Base-by-base conservation (phyloP, 2,113 vertebrate genomes). In the Pangasianodon gigas region DNA sequence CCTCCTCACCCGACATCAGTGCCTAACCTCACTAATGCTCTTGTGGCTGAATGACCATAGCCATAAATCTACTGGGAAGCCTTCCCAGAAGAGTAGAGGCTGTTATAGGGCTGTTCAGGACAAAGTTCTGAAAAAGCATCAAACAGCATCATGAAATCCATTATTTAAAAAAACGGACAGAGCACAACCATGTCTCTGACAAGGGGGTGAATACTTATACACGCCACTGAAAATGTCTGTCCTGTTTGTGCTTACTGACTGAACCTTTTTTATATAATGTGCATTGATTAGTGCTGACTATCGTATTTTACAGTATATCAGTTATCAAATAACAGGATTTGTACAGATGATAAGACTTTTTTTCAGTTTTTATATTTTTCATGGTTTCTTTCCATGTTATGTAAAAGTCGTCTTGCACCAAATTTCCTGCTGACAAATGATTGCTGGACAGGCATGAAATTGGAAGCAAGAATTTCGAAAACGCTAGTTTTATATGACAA, bases 371-470 rank as follows among this genome's bases (percentile, higher is more conserved):
- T 13, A 69, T 44, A 24, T 24, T 77, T 77, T 77, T 71, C 14
- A 14, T 6, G 19, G 6, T 75, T 44, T 26, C 75, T 79, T 79
- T 48, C 44, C 3, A 51, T 51, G 46, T 79, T 48, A 79, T 79
- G 46, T 80, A 29, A 80, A 80, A 79, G 71, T 54, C 51, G 69
- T 69, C 60, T 41, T 67, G 60, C 10, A 24, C 54, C 54, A 62
- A n/a, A 44, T 60, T n/a, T 88, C 46, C 87, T 52, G 79, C 24
- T 82, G 87, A 54, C 58, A 88, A 54, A 82, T 41, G 46, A 69
- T 41, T 69, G 19, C 6, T 82, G 26, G 46, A 26, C 87, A 69
- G 51, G n/a, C 19, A n/a, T 71, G 44, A 81, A 51, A 51, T 14
- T 51, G 77, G 46, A 80, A 26, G 77, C 46, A 51, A 80, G 24